These are phyloP conservation scores for Erpobdella octoculata DNA, from an alignment of 2,888 invertebrate species.

Conservation along the genomic window DNA sequence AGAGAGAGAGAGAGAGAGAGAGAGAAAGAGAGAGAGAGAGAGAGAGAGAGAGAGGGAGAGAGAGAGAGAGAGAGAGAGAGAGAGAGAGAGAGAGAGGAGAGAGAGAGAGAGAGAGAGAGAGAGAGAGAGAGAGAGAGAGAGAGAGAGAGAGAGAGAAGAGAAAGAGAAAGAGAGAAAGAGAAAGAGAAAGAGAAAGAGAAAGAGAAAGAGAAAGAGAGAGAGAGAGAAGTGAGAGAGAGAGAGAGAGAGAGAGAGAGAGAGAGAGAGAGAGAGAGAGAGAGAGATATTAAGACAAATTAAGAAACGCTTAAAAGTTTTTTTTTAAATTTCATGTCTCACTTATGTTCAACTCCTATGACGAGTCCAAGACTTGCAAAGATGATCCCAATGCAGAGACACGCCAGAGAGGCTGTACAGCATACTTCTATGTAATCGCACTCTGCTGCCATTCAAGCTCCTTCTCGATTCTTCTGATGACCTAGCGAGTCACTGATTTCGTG, in stretches of 20 bases:
- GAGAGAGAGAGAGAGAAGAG: background rate
- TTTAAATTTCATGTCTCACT: too few relatives aligned
- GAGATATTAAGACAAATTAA: too few relatives aligned
- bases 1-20: background rate
- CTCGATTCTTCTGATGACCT: background rate
- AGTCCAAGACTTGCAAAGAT: background rate
- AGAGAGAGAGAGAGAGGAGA: conserved; percentile 16
- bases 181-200: background rate
- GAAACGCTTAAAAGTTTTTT: background rate
- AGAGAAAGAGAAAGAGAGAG: background rate
- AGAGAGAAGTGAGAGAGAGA: too few relatives aligned
- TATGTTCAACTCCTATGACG: background rate
- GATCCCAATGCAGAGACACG: background rate
- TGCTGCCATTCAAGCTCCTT: background rate
- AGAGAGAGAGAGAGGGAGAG: conserved; percentile 6
- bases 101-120: background rate
- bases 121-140: background rate
- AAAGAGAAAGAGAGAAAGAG: too few relatives aligned
- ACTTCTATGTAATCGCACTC: conserved; percentile 9
- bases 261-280: background rate
- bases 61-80: conserved; percentile 8
- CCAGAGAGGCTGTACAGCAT: background rate
- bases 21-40: background rate
- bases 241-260: background rate
- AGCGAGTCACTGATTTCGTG: background rate